Percentiles rank a stretch among this genome's conserved stretches.
Evolutionary conservation across 2,888 invertebrate genomes (phyloP).

Genomic region (Tigriopus californicus): DNA sequence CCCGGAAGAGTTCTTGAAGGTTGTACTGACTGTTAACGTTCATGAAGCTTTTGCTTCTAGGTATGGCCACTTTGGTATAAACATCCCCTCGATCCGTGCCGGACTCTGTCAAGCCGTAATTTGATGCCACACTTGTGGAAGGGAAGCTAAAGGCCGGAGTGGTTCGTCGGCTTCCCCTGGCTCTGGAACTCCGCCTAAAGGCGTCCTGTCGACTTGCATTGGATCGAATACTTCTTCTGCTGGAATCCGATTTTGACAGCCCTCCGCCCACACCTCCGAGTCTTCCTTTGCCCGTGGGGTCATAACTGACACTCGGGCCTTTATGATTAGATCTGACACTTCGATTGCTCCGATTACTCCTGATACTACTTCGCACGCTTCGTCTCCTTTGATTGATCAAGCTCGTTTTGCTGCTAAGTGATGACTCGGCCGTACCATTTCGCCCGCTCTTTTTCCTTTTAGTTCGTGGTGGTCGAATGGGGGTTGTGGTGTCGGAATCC

Average conservation of each 20-base stretch:
- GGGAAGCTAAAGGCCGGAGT: not conserved
- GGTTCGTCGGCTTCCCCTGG: not conserved
- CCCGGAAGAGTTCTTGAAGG: slow-evolving; percentile 21
- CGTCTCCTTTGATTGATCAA: not conserved
- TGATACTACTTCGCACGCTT: slow-evolving; percentile 4
- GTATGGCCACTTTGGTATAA: slow-evolving; percentile 18
- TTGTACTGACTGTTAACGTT: slow-evolving; percentile 39
- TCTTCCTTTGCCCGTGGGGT: not conserved
- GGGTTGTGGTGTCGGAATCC: not conserved
- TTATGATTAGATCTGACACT: not conserved
- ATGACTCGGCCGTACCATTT: not conserved
- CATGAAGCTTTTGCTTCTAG: slow-evolving; percentile 29
- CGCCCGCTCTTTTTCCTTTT: not conserved
- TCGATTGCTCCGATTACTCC: slow-evolving; percentile 1
- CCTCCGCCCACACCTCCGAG: not conserved
- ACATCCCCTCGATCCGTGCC: slow-evolving; percentile 18
- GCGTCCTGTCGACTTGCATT: not conserved
- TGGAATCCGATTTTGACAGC: too few relatives aligned
- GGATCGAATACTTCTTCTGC: not conserved
- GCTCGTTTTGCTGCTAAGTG: not conserved
- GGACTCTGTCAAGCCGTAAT: not conserved
- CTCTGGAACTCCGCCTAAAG: not conserved
- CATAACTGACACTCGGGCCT: not conserved
- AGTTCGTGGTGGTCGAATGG: not conserved
- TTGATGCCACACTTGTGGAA: not conserved